Evolutionary conservation across 2,888 invertebrate genomes (phyloP).

Genomic region (Azorinus chamasolen): DNA sequence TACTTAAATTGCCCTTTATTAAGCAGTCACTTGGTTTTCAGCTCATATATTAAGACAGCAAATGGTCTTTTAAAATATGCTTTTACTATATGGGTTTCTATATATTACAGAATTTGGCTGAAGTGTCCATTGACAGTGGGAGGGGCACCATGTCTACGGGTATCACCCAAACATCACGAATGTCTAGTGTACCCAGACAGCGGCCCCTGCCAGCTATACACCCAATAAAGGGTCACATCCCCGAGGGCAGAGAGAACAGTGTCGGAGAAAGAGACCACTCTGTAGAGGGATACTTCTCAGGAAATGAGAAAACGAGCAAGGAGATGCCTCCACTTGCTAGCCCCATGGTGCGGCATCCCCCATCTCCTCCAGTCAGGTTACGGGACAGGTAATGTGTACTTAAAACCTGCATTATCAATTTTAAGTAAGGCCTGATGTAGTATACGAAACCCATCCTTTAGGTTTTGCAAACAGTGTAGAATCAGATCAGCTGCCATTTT

Average conservation of each 20-base stretch:
- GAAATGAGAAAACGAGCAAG: constrained; percentile 27
- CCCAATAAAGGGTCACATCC: constrained; percentile 65
- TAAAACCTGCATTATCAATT: too few relatives aligned
- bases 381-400: constrained; percentile 80
- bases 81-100: constrained; percentile 15
- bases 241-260: constrained; percentile 72
- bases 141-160: constrained; percentile 82
- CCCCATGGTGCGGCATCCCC: constrained; percentile 72
- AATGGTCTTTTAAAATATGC: too few relatives aligned
- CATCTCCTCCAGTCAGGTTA: constrained; percentile 81
- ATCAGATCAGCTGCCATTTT: too few relatives aligned
- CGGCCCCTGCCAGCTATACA: constrained; percentile 74
- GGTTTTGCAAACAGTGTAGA: too few relatives aligned
- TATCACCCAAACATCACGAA: constrained; percentile 67
- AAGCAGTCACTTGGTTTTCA: too few relatives aligned
- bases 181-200: constrained; percentile 56
- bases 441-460: too few relatives aligned
- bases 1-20: too few relatives aligned
- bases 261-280: constrained; percentile 56
- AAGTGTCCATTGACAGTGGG: constrained; percentile 85
- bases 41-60: too few relatives aligned
- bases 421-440: too few relatives aligned
- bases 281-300: constrained; percentile 40
- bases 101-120: constrained; percentile 68
- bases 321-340: constrained; percentile 31